Percentiles rank a stretch among this genome's conserved stretches.
Conservation (phyloP, 37 sponge, comb jelly and placozoan genomes). For the Trichoplax adhaerens region DNA sequence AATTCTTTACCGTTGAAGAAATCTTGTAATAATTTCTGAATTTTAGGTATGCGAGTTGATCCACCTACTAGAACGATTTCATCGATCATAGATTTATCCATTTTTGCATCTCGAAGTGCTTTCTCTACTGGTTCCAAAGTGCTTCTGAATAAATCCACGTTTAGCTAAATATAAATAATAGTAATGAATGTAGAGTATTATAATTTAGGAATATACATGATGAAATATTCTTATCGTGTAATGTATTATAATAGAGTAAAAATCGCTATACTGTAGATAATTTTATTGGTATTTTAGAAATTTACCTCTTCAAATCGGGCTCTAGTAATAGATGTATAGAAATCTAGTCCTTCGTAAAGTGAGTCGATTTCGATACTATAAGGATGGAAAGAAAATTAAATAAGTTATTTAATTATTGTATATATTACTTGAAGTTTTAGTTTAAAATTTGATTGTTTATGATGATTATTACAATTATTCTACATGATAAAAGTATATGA, state of each 20-base stretch:
- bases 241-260: too few species aligned
- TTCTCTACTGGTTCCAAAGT: constrained; percentile 82
- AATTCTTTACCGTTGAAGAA: constrained; percentile 96
- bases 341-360: constrained; percentile 80
- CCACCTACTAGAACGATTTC: constrained; percentile 91
- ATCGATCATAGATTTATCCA: constrained; percentile 61
- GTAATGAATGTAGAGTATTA: too few species aligned
- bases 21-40: constrained; percentile 78
- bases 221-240: too few species aligned
- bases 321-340: constrained; percentile 73
- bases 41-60: constrained; percentile 82
- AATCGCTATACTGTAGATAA: too few species aligned
- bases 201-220: too few species aligned
- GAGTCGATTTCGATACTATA: constrained; percentile 66
- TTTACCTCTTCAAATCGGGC: constrained; percentile 74
- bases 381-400: too few species aligned
- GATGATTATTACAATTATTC: too few species aligned
- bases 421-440: too few species aligned
- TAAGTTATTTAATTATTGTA: too few species aligned
- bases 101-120: constrained; percentile 76
- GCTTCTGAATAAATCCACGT: constrained; percentile 63
- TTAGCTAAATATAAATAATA: constrained; percentile 8
- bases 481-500: too few species aligned
- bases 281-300: too few species aligned
- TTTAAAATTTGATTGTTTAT: too few species aligned